Conservation (phyloP, 2,888 invertebrate genomes). For the Lydus trimaculatus region DNA sequence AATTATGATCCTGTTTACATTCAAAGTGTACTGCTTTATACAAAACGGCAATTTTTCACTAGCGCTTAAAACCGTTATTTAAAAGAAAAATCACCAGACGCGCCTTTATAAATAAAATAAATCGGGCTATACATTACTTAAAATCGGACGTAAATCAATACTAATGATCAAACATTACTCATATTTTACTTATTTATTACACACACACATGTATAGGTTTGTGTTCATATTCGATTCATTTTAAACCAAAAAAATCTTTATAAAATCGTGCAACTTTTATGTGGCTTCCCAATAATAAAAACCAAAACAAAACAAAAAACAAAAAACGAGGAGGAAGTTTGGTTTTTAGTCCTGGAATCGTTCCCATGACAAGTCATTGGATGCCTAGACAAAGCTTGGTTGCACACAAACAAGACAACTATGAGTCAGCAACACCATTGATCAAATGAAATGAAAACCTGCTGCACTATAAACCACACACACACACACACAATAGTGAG, state of each 20-base stretch:
- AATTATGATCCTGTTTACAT: slow-evolving; percentile 22
- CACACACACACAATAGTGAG: neutral
- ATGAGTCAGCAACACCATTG: slow-evolving; percentile 13
- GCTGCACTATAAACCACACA: neutral
- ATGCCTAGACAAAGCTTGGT: slow-evolving; percentile 12
- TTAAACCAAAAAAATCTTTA: no score
- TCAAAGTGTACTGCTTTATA: slow-evolving; percentile 18
- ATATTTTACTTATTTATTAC: slow-evolving; percentile 24
- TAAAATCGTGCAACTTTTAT: slow-evolving; percentile 8
- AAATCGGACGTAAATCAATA: slow-evolving; percentile 41
- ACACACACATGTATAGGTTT: no score
- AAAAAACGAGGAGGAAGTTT: no score
- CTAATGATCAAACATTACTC: slow-evolving; percentile 37
- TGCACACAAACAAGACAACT: slow-evolving; percentile 12
- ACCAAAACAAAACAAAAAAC: no score
- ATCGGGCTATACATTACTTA: slow-evolving; percentile 39
- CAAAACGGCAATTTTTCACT: slow-evolving; percentile 31
- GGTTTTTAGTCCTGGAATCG: neutral
- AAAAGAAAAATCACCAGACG: slow-evolving; percentile 35
- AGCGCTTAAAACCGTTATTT: slow-evolving; percentile 30
- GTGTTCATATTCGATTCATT: no score
- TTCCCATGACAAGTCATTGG: slow-evolving; percentile 15
- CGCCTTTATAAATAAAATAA: slow-evolving; percentile 39
- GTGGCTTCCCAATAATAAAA: slow-evolving; percentile 12
- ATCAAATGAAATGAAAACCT: slow-evolving; percentile 12